Evolutionary conservation across 2,888 invertebrate species (phyloP), one percentile per base, ranked within the genome.

Genomic region (Diarsia rubi): DNA sequence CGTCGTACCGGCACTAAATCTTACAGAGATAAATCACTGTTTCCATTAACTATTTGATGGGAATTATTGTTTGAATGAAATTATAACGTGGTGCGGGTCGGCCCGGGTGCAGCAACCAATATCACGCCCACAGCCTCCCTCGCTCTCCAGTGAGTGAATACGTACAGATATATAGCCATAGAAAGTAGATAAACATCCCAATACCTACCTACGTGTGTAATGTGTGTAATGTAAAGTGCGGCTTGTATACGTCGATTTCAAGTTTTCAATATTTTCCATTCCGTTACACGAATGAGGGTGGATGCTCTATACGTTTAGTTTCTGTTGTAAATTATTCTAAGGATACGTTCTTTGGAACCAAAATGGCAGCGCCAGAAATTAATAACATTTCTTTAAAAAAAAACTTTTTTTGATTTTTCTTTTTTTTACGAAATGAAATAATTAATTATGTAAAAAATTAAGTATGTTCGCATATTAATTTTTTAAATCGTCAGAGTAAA

Each of bases 71-170:
- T 91, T 91, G 87, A 91, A 89, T 91, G 86, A 90, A 90, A 90
- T 90, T 89, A 90, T 90, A 83, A 91, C 90, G 92, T 92, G 88
- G 89, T 89, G 90, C 93, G 92, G 92, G 90, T 92, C 94, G 94
- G 94, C 93, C 90, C 93, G 92, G 89, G 90, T 93, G 93, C 91
- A 92, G 91, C 91, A 92, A 92, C 93, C 91, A 92, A 93, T 91
- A 91, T 92, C 87, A 94, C 95, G 93, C 95, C 94, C 94, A 92
- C 95, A 95, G 95, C 95, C 95, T 95, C 95, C 94, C 94, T 93
- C 91, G 90, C 92, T 94, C 93, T 93, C 92, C 90, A 91, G 90
- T 90, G 90, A 93, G 90, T 93, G 91, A 92, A 90, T 91, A 90
- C 89, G 89, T 88, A 90, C 88, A 88, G 84, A 89, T 84, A 87